Conservation (phyloP, 2,888 invertebrate species). For the Cancer borealis region DNA sequence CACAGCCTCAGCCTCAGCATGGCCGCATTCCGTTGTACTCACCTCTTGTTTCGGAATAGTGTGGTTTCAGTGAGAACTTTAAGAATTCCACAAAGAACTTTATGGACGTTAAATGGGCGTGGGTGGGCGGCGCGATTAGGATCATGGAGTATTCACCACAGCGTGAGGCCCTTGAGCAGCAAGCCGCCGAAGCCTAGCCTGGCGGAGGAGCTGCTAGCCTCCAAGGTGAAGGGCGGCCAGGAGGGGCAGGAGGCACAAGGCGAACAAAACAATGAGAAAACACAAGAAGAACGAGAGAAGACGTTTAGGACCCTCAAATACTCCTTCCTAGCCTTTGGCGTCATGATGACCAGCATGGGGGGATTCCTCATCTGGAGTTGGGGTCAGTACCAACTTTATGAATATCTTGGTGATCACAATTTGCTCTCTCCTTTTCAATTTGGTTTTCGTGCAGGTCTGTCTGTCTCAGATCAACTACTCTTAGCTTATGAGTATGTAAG, state of each 20-base stretch:
- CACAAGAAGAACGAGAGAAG: constrained; percentile 55
- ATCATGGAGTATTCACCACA: not conserved
- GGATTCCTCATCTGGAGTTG: constrained; percentile 68
- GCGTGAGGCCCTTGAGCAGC: constrained; percentile 11
- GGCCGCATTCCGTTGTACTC: constrained; percentile 46
- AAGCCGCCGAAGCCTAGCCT: constrained; percentile 49
- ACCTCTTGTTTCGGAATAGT: not conserved
- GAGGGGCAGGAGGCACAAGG: not conserved
- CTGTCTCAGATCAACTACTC: too few relatives aligned
- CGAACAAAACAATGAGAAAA: constrained; percentile 47
- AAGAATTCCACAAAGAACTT: not conserved
- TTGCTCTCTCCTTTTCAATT: too few relatives aligned
- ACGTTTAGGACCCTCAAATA: constrained; percentile 52
- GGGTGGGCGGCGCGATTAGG: not conserved
- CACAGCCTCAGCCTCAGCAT: constrained; percentile 48
- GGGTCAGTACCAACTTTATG: constrained; percentile 75
- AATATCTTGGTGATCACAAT: too few relatives aligned
- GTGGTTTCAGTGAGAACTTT: not conserved
- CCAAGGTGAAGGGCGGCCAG: constrained; percentile 61
- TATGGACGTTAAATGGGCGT: constrained; percentile 15
- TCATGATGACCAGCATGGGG: constrained; percentile 75
- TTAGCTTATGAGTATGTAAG: too few relatives aligned
- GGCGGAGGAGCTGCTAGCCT: constrained; percentile 71
- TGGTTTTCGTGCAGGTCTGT: too few relatives aligned
- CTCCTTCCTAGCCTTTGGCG: constrained; percentile 70